Conservation (phyloP, 2,113 vertebrate species). For the Ibidorhyncha struthersii region DNA sequence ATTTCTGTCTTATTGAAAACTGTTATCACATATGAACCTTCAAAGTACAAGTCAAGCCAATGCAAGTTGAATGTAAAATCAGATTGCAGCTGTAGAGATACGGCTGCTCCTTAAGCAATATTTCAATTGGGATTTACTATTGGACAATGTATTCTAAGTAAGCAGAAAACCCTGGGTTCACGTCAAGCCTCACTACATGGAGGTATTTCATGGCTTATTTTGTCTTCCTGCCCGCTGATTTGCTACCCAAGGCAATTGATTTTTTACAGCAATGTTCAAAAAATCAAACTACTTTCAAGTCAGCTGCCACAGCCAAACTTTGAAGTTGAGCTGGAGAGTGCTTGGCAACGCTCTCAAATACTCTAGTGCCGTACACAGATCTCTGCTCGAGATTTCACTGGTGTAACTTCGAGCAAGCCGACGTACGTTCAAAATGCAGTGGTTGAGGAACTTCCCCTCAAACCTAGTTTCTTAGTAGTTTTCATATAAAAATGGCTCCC, state of each 20-base stretch:
- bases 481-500: neutral
- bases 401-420: neutral
- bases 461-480: neutral
- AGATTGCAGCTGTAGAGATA: neutral
- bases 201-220: neutral
- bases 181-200: neutral
- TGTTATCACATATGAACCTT: neutral
- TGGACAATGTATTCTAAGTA: neutral
- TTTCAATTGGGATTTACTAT: neutral
- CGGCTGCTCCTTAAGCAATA: neutral
- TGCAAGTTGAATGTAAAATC: neutral
- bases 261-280: neutral
- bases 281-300: neutral
- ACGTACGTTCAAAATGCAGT: neutral
- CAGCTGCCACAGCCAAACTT: neutral
- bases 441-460: neutral
- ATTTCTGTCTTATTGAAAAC: neutral
- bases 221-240: neutral
- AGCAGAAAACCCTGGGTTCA: neutral
- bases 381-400: neutral
- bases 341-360: neutral
- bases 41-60: neutral
- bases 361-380: neutral
- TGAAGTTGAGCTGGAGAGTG: neutral
- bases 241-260: neutral